Evolutionary conservation across 2,113 vertebrate species (phyloP).

Genomic region (Lanius ludovicianus): DNA sequence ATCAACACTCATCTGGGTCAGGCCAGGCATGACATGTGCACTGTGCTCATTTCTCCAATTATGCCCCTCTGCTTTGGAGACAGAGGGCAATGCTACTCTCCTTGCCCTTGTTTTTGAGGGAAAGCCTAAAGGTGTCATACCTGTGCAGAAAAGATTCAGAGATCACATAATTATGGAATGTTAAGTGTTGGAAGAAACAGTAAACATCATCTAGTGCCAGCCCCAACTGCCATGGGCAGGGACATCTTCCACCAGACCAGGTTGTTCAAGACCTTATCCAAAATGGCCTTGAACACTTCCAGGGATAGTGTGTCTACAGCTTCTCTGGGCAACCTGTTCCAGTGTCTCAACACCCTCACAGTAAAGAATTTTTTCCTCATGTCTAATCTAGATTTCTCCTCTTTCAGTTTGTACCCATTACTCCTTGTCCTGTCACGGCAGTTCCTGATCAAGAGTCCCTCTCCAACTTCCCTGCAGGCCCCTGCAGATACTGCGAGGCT

Average conservation of each 20-base stretch:
- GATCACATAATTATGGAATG: background rate
- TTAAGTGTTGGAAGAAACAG: background rate
- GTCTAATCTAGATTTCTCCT: accelerated
- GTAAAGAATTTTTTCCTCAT: background rate
- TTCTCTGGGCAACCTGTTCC: background rate
- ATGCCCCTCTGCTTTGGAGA: accelerated
- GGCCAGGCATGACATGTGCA: accelerated
- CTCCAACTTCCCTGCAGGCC: background rate
- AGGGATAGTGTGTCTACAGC: background rate
- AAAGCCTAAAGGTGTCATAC: background rate
- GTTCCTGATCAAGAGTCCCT: background rate
- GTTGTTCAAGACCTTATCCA: background rate
- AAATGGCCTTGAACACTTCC: background rate
- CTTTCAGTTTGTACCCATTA: background rate
- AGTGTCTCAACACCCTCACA: background rate
- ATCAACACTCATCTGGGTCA: accelerated
- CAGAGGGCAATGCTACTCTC: background rate
- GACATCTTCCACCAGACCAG: too few relatives aligned
- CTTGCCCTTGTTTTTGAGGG: background rate
- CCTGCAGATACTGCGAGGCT: background rate
- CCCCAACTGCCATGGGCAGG: background rate
- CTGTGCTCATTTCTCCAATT: background rate
- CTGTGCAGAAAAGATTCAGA: background rate
- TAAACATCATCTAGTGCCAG: background rate
- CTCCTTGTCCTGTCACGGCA: background rate